Percentiles rank a stretch among this genome's conserved stretches.
These are phyloP conservation scores for Metopolophium dirhodum DNA, from an alignment of 1,140 invertebrate species.

Conservation along the genomic window DNA sequence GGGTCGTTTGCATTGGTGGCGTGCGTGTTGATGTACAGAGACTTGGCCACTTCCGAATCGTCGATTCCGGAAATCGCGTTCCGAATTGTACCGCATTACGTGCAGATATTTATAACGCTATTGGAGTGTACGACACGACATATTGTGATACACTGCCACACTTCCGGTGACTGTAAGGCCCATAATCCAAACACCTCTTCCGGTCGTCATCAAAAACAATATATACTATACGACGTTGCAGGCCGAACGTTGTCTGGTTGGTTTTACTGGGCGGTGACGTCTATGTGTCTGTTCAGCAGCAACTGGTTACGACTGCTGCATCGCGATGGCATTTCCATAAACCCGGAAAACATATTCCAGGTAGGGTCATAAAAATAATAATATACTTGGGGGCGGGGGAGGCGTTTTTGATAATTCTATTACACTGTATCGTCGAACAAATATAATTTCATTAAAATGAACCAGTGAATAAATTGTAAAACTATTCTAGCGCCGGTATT, in stretches of 20 bases:
- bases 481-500: neutral
- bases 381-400: neutral
- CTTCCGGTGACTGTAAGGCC: neutral
- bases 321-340: neutral
- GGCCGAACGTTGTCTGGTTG: neutral
- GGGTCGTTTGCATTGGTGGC: neutral
- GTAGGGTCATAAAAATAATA: conserved; percentile 4
- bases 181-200: neutral
- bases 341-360: neutral
- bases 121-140: neutral
- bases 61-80: neutral
- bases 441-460: neutral
- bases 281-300: neutral
- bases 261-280: neutral
- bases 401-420: neutral
- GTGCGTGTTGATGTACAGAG: neutral
- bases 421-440: neutral
- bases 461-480: neutral
- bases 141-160: neutral
- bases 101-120: neutral
- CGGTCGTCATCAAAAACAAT: neutral
- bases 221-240: neutral
- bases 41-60: neutral
- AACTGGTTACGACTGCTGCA: neutral
- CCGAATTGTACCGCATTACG: neutral